Evolutionary conservation across 1,140 invertebrate genomes (phyloP).

Genomic region (Oreohelix idahoensis): DNA sequence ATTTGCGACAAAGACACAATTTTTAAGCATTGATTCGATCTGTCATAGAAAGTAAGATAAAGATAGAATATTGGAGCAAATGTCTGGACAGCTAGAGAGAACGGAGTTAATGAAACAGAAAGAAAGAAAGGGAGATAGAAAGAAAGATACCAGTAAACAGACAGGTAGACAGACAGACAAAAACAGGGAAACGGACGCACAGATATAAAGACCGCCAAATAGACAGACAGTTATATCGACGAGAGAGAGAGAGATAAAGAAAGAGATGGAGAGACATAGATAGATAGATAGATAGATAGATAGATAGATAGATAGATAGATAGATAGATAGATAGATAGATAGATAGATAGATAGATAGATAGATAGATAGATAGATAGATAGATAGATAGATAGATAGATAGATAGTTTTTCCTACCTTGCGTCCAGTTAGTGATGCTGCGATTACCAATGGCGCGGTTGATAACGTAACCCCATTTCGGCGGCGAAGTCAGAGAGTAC

Average conservation of each 20-base stretch:
- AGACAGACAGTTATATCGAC: not conserved
- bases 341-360: slow-evolving; percentile 6
- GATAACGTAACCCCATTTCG: slow-evolving; percentile 69
- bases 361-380: slow-evolving; percentile 6
- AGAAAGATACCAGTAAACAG: not conserved
- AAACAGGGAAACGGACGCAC: not conserved
- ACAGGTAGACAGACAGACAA: not conserved
- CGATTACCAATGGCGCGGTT: slow-evolving; percentile 55
- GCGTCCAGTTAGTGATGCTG: slow-evolving; percentile 68
- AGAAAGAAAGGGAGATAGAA: not conserved
- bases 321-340: slow-evolving; percentile 15
- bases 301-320: slow-evolving; percentile 16
- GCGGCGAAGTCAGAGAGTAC: slow-evolving; percentile 63
- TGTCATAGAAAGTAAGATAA: too few species aligned
- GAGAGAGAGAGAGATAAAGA: not conserved
- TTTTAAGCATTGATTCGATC: too few species aligned
- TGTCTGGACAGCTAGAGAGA: not conserved
- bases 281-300: slow-evolving; percentile 10
- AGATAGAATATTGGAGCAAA: not conserved
- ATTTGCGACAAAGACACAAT: too few species aligned
- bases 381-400: not conserved
- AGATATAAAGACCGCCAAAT: not conserved
- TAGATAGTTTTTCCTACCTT: slow-evolving; percentile 64
- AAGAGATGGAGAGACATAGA: not conserved
- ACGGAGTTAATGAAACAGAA: not conserved